Percentiles rank a stretch among this genome's conserved stretches.
These are phyloP conservation scores for Hybognathus amarus DNA, from an alignment of 2,797 vertebrate species.

Conservation along the genomic window DNA sequence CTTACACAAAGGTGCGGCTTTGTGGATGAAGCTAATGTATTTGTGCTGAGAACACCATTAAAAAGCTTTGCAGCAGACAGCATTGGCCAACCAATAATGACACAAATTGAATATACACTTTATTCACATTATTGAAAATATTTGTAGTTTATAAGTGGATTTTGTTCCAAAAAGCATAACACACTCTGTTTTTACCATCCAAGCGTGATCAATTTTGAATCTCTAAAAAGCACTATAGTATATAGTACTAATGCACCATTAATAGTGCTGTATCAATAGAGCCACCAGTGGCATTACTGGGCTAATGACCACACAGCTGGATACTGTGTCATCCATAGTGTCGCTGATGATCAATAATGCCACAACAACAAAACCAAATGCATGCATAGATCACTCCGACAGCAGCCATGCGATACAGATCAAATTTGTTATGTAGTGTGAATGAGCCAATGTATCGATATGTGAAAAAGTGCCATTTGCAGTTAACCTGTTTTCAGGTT, in stretches of 20 bases:
- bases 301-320: slow-evolving; percentile 35
- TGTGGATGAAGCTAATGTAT: slow-evolving; percentile 24
- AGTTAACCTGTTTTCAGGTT: not conserved
- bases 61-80: slow-evolving; percentile 3
- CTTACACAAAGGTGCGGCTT: slow-evolving; percentile 31
- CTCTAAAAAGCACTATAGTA: not conserved
- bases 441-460: not conserved
- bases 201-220: not conserved
- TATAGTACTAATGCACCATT: not conserved
- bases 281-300: not conserved
- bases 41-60: slow-evolving; percentile 9
- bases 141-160: not conserved
- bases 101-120: not conserved
- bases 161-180: not conserved
- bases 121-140: not conserved
- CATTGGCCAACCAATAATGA: not conserved
- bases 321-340: not conserved
- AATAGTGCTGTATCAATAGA: slow-evolving; percentile 9
- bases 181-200: not conserved
- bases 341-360: slow-evolving; percentile 19
- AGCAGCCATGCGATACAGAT: not conserved
- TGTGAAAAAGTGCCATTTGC: not conserved
- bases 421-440: not conserved
- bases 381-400: slow-evolving; percentile 14
- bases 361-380: slow-evolving; percentile 20